Evolutionary conservation across 2,888 invertebrate genomes (phyloP).

Genomic region (Macrosiphum euphorbiae): DNA sequence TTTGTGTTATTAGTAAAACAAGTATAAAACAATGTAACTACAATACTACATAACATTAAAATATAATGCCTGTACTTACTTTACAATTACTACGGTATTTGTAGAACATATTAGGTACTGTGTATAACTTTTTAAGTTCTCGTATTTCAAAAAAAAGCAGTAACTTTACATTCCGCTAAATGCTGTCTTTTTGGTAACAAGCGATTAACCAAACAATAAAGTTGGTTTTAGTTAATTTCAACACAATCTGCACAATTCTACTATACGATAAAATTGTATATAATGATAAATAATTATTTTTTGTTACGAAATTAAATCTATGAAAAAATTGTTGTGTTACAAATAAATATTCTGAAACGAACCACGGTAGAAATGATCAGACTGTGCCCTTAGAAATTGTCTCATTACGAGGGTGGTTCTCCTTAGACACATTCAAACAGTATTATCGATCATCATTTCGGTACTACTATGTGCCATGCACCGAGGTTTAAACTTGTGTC

Average conservation of each 20-base stretch:
- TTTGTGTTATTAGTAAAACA: neutral
- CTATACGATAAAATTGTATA: neutral
- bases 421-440: neutral
- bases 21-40: neutral
- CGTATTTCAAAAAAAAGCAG: neutral
- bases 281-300: neutral
- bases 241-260: neutral
- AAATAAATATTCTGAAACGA: neutral
- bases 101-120: conserved; percentile 7
- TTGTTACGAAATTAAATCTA: neutral
- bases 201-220: neutral
- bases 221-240: neutral
- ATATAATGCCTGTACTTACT: conserved; percentile 23
- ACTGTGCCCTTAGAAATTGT: neutral
- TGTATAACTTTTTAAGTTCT: neutral
- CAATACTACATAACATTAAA: neutral
- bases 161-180: neutral
- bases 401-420: conserved; percentile 20
- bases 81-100: neutral
- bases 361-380: neutral
- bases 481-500: conserved; percentile 26
- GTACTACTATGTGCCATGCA: conserved; percentile 59
- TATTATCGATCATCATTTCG: conserved; percentile 50
- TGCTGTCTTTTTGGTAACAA: neutral
- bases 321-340: neutral